These are phyloP conservation scores for Drosophila chauvacae DNA, from an alignment of 1,140 invertebrate genomes.

Conservation along the genomic window DNA sequence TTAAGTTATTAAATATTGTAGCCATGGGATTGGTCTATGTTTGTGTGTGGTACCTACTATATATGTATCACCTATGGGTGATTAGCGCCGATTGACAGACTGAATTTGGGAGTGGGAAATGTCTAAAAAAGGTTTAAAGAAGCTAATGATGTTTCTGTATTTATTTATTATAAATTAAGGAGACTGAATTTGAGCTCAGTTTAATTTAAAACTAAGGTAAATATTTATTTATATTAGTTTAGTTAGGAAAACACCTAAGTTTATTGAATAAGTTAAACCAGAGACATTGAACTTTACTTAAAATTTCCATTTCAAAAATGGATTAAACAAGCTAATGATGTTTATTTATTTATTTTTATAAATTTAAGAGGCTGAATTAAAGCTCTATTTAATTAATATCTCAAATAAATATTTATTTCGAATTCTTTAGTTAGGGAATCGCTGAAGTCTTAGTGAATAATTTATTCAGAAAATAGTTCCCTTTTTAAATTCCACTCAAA, in stretches of 20 bases:
- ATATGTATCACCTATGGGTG: slow-evolving; percentile 12
- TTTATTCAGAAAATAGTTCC: not conserved
- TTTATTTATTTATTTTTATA: not conserved
- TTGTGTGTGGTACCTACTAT: slow-evolving; percentile 11
- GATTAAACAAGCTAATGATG: not conserved
- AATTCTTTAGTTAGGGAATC: not conserved
- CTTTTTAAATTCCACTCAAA: slow-evolving; percentile 8
- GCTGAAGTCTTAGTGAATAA: not conserved
- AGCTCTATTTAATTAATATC: not conserved
- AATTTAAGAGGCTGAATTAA: not conserved
- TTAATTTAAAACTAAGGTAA: no score
- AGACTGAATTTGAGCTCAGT: no score
- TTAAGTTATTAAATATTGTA: slow-evolving; percentile 72
- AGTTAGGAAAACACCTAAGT: no score
- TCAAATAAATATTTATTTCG: not conserved
- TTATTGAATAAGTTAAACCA: no score
- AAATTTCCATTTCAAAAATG: no score
- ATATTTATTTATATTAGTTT: no score
- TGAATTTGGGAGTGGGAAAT: slow-evolving; percentile 16
- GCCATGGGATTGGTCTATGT: slow-evolving; percentile 16
- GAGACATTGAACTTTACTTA: no score
- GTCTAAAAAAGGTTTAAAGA: slow-evolving; percentile 8
- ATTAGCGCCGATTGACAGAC: slow-evolving; percentile 63
- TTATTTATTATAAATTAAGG: no score
- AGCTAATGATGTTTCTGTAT: no score